Base-by-base conservation (phyloP, 2,113 vertebrate genomes). In the Harpagus bidentatus region DNA sequence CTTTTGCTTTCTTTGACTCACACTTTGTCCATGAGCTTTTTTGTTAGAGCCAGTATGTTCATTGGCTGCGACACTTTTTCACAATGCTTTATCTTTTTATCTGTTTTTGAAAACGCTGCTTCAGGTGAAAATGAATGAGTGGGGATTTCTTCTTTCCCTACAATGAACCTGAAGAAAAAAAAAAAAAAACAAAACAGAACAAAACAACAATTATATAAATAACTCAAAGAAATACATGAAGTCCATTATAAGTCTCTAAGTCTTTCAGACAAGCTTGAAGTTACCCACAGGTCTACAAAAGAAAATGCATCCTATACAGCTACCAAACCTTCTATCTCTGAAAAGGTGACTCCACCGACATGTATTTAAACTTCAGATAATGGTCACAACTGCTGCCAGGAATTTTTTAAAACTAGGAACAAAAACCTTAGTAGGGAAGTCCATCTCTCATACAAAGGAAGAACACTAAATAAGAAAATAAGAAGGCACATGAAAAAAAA, bases 111-210 rank as follows among this genome's bases (percentile, higher is more conserved):
- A 95, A 98, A 97, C 6, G 79, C 90, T 55, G 94, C 82, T 89
- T 99, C 99, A 63, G 98, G 97, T 76, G 96, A 90, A 70, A 97
- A 97, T 11, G 98, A 98, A 94, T 99, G 99, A 94, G 98, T 98
- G 31, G 99, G 99, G 72, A 99, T 99, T 98, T 99, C 99, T 97
- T 99, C 99, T 93, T 99, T 99, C 18, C 99, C 99, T 50, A 99
- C 98, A 93, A 99, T 99, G 97, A 99, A 99, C 95, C 99, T 99
- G 95, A 63, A 93, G 86, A 40, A 86, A 86, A 94, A 87, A 40
- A 86, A 86, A 94, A 87, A 93, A 43, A 71, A 95, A 7, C 7
- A 82, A 63, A 43, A 69, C 7, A 65, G n/a, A 59, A 32, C 62
- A 66, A 93, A 63, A 29, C 11, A 48, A 45, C 13, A 79, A 45